These are phyloP conservation scores for Gastracanthus pulcherrimus DNA, from an alignment of 2,888 invertebrate genomes.

Conservation along the genomic window DNA sequence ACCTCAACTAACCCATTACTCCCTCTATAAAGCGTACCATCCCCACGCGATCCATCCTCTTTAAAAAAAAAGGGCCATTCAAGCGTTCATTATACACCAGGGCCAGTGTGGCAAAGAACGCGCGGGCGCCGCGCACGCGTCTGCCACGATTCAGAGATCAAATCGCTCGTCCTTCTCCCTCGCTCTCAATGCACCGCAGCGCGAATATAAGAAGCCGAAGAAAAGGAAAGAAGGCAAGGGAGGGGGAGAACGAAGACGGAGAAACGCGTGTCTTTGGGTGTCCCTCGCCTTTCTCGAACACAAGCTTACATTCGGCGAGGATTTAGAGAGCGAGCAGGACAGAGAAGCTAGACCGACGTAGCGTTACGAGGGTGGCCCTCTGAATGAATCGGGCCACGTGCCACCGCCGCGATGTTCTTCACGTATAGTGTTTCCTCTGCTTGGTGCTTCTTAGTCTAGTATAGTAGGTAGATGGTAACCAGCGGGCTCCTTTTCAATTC, in stretches of 20 bases:
- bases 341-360: too few species aligned
- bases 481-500: slow-evolving; percentile 21
- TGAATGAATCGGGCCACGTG: slow-evolving; percentile 70
- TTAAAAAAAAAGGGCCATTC: slow-evolving; percentile 44
- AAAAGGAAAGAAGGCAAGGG: neutral
- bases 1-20: slow-evolving; percentile 38
- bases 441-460: slow-evolving; percentile 31
- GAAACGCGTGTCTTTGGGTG: slow-evolving; percentile 18
- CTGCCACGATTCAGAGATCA: slow-evolving; percentile 20
- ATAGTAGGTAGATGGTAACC: slow-evolving; percentile 49
- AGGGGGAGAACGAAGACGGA: neutral
- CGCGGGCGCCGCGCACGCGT: slow-evolving; percentile 15
- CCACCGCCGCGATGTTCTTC: slow-evolving; percentile 61
- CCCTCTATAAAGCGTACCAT: neutral
- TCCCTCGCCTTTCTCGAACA: neutral
- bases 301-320: slow-evolving; percentile 20
- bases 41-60: slow-evolving; percentile 7
- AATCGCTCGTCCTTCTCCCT: neutral
- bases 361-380: slow-evolving; percentile 56
- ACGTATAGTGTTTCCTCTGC: slow-evolving; percentile 58
- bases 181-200: neutral
- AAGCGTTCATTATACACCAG: neutral
- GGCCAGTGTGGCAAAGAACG: neutral
- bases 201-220: neutral
- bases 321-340: neutral